phyloP scores from a whole-genome alignment of 2,888 invertebrate genomes.

The Patella caerulea region DNA sequence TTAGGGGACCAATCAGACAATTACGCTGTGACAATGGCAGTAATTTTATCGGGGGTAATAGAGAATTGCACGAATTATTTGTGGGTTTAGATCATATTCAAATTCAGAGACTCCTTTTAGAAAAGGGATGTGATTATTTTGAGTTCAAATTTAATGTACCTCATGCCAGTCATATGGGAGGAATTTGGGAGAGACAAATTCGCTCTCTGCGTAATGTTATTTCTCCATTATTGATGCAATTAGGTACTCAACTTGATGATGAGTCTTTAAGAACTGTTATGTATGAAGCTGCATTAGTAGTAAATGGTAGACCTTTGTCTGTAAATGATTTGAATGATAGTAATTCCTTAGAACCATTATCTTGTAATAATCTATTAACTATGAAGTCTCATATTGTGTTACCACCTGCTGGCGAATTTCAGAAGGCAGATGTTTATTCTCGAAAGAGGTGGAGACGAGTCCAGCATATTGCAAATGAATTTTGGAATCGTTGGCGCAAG shows the following conservation, averaged over 20 bases:
- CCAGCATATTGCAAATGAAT: constrained; percentile 35
- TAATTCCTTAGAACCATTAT: constrained; percentile 28
- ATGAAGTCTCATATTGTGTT: constrained; percentile 6
- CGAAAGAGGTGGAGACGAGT: constrained; percentile 36
- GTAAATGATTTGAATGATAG: constrained; percentile 22
- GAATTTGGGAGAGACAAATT: constrained; percentile 40
- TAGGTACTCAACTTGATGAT: constrained; percentile 29
- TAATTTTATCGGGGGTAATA: constrained; percentile 34
- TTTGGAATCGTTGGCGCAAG: constrained; percentile 32
- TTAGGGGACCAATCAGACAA: constrained; percentile 16
- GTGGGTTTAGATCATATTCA: constrained; percentile 24
- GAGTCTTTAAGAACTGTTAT: constrained; percentile 32
- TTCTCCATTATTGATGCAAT: constrained; percentile 23
- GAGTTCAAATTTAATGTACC: constrained; percentile 39
- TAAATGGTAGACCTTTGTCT: constrained; percentile 36
- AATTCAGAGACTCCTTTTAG: constrained; percentile 23
- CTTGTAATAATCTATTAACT: constrained; percentile 35
- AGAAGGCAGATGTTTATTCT: constrained; percentile 31
- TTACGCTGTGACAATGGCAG: constrained; percentile 33
- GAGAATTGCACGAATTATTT: constrained; percentile 30
- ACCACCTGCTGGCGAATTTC: constrained; percentile 33
- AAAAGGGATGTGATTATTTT: constrained; percentile 24
- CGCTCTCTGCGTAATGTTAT: constrained; percentile 32
- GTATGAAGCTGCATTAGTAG: constrained; percentile 32
- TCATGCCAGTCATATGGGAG: constrained; percentile 32